phyloP scores from a whole-genome alignment of 1,140 invertebrate species.

The Oryzaephilus surinamensis region DNA sequence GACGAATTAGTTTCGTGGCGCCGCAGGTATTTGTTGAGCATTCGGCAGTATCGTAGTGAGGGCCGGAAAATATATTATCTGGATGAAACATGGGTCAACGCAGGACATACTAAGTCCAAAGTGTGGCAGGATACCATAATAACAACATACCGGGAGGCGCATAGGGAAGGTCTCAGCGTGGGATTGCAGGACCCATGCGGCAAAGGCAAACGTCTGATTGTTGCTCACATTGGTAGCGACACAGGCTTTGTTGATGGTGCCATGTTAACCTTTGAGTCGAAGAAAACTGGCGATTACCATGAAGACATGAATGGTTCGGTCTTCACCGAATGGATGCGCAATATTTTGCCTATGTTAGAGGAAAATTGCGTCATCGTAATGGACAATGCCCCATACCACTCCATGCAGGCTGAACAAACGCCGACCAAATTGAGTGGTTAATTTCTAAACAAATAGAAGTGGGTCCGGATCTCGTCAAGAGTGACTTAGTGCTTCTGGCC shows the following conservation, averaged over 20 bases:
- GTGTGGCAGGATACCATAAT: conserved; percentile 10
- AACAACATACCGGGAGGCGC: conserved; percentile 7
- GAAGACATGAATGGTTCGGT: conserved; percentile 1
- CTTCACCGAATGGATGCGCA: conserved; percentile 1
- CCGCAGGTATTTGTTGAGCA: conserved; percentile 6
- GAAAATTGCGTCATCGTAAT: neutral
- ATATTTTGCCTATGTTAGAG: conserved; percentile 2
- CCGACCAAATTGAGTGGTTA: neutral
- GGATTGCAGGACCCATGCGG: conserved; percentile 24
- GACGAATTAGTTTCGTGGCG: conserved; percentile 9
- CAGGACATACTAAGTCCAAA: conserved; percentile 13
- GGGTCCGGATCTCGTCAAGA: neutral
- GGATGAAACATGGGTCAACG: conserved; percentile 14
- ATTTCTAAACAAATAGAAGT: neutral
- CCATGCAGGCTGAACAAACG: neutral
- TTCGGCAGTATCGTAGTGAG: neutral
- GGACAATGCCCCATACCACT: conserved; percentile 2
- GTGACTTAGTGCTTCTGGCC: neutral
- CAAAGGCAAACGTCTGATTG: conserved; percentile 26
- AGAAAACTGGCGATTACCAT: conserved; percentile 6
- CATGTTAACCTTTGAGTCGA: conserved; percentile 4
- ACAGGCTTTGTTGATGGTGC: conserved; percentile 24
- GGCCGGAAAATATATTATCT: conserved; percentile 13
- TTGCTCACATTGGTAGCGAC: conserved; percentile 24
- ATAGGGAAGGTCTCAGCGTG: conserved; percentile 17